Evolutionary conservation across 2,113 vertebrate species (phyloP).

Genomic region (Corythaixoides concolor): DNA sequence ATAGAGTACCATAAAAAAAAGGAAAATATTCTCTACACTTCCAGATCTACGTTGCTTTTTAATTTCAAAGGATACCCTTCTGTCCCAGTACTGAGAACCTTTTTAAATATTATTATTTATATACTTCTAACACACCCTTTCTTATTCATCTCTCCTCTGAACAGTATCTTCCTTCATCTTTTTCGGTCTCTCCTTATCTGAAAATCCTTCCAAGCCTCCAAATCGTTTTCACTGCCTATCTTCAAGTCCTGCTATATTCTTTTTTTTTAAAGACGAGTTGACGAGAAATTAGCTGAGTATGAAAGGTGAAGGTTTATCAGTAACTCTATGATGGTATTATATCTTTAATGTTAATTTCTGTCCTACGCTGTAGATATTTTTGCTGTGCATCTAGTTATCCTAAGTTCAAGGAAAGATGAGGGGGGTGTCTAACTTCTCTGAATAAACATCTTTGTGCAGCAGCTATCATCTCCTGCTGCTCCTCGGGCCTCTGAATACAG

Average conservation of each 20-base stretch:
- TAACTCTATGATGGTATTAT: slow-evolving; percentile 23
- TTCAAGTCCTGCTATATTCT: neutral
- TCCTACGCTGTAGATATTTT: slow-evolving; percentile 8
- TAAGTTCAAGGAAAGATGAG: slow-evolving; percentile 11
- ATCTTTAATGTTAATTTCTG: slow-evolving; percentile 59
- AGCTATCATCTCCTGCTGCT: slow-evolving; percentile 18
- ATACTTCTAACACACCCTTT: slow-evolving; percentile 7
- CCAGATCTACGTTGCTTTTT: neutral
- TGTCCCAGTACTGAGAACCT: neutral
- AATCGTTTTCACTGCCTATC: slow-evolving; percentile 31
- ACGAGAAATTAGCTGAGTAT: slow-evolving; percentile 57
- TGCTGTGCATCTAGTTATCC: slow-evolving; percentile 49
- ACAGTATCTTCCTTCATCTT: slow-evolving; percentile 49
- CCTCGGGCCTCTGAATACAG: neutral
- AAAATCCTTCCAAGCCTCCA: slow-evolving; percentile 47
- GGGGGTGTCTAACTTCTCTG: neutral
- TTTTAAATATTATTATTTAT: slow-evolving; percentile 50
- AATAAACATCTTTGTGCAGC: slow-evolving; percentile 10
- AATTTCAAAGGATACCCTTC: slow-evolving; percentile 19
- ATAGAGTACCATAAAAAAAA: neutral
- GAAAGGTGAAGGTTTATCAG: slow-evolving; percentile 61
- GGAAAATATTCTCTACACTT: neutral
- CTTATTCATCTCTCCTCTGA: slow-evolving; percentile 29
- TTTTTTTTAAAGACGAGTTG: neutral
- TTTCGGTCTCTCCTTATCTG: slow-evolving; percentile 32